Percentiles rank a stretch among this genome's conserved stretches.
These are phyloP conservation scores for Ramphastos sulfuratus DNA, from an alignment of 2,113 vertebrate species.

Conservation along the genomic window DNA sequence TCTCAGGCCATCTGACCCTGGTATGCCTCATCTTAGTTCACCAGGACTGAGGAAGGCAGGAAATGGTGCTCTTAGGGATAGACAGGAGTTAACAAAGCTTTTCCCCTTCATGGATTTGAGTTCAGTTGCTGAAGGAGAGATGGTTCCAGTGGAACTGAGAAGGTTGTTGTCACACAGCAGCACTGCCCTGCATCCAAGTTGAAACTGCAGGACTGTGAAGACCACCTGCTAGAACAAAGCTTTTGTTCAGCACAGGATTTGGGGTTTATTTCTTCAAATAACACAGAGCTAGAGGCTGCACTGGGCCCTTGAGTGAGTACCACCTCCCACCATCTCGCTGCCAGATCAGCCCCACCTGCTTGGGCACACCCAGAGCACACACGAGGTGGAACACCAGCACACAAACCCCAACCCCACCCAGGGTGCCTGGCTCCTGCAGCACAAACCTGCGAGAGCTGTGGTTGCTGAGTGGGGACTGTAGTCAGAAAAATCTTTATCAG, in stretches of 20 bases:
- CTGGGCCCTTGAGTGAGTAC: neutral
- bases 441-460: accelerated
- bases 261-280: neutral
- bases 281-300: neutral
- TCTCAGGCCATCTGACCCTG: neutral
- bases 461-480: neutral
- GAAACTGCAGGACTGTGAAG: neutral
- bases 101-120: accelerated
- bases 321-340: neutral
- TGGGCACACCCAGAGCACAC: neutral
- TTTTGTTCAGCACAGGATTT: neutral
- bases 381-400: neutral
- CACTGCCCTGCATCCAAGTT: neutral
- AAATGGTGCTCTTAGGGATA: neutral
- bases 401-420: neutral
- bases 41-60: accelerated
- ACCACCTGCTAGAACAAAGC: neutral
- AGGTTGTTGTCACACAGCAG: accelerated
- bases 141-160: neutral
- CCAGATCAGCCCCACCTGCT: neutral
- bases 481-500: neutral
- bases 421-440: neutral
- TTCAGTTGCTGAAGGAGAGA: neutral
- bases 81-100: neutral
- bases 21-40: neutral